Percentiles rank a stretch among this genome's conserved stretches.
Evolutionary conservation across 2,797 vertebrate species (phyloP).

Genomic region (Rhinella marina): DNA sequence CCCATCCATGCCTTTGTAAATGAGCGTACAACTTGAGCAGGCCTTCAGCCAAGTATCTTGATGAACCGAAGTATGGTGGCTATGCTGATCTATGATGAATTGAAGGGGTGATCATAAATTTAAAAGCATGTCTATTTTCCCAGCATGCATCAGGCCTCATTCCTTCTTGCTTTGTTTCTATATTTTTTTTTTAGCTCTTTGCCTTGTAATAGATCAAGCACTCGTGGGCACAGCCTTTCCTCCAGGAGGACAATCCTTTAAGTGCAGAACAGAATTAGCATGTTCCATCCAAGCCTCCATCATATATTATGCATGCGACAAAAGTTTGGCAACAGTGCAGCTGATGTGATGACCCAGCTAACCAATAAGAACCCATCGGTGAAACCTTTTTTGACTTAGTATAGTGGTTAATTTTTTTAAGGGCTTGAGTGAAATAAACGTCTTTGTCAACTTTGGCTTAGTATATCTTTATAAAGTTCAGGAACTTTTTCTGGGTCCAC

Average conservation of each 20-base stretch:
- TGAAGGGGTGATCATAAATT: conserved; percentile 79
- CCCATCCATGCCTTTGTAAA: conserved; percentile 78
- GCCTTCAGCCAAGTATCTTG: conserved; percentile 78
- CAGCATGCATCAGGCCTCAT: conserved; percentile 81
- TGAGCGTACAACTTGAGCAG: conserved; percentile 76
- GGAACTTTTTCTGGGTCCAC: conserved; percentile 97
- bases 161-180: conserved; percentile 66
- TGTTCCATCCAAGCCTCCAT: conserved; percentile 82
- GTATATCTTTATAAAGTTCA: conserved; percentile 95
- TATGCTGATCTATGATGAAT: conserved; percentile 78
- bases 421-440: conserved; percentile 82
- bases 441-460: conserved; percentile 96
- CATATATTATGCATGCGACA: conserved; percentile 84
- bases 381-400: conserved; percentile 73
- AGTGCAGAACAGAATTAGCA: conserved; percentile 80
- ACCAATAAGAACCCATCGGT: conserved; percentile 82
- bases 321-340: conserved; percentile 85
- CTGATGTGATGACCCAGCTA: conserved; percentile 83
- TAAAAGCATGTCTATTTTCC: conserved; percentile 80
- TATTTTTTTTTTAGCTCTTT: conserved; percentile 65
- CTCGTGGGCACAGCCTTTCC: conserved; percentile 75
- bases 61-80: conserved; percentile 78
- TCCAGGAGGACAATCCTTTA: conserved; percentile 77
- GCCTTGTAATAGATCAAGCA: conserved; percentile 74
- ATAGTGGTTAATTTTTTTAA: conserved; percentile 84